Percentiles rank a stretch among this genome's conserved stretches.
These are phyloP conservation scores for Hemicrepidius hirtus DNA, from an alignment of 2,888 invertebrate genomes.

Conservation along the genomic window DNA sequence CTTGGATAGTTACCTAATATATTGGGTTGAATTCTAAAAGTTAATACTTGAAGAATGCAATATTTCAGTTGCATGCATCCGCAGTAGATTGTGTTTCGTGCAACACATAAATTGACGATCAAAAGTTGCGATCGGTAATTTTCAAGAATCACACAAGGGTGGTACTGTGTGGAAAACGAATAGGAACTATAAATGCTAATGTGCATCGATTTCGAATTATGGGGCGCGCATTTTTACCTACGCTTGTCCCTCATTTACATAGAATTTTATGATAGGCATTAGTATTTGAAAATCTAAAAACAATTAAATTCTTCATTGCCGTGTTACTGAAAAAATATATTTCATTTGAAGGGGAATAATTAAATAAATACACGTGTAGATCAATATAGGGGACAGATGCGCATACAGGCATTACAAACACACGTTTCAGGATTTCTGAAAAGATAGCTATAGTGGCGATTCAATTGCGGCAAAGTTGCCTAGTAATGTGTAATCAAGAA, in stretches of 20 bases:
- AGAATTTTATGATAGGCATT: constrained; percentile 23
- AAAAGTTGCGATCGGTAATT: constrained; percentile 9
- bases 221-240: constrained; percentile 46
- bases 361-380: too few relatives aligned
- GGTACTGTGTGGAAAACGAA: constrained; percentile 43
- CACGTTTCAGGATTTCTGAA: too few relatives aligned
- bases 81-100: too few relatives aligned
- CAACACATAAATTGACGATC: constrained; percentile 1
- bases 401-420: too few relatives aligned
- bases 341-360: too few relatives aligned
- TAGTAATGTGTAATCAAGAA: too few relatives aligned
- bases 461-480: too few relatives aligned
- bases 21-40: not conserved
- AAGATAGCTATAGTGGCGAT: too few relatives aligned
- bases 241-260: constrained; percentile 33
- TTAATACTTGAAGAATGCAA: not conserved
- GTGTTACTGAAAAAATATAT: too few relatives aligned
- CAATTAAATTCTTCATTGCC: constrained; percentile 16
- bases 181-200: constrained; percentile 52
- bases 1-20: too few relatives aligned
- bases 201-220: constrained; percentile 53
- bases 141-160: constrained; percentile 13
- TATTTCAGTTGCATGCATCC: not conserved
- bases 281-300: constrained; percentile 7
- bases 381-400: too few relatives aligned